Evolutionary conservation across 2,797 vertebrate genomes (phyloP).

Genomic region (Gorsachius magnificus): DNA sequence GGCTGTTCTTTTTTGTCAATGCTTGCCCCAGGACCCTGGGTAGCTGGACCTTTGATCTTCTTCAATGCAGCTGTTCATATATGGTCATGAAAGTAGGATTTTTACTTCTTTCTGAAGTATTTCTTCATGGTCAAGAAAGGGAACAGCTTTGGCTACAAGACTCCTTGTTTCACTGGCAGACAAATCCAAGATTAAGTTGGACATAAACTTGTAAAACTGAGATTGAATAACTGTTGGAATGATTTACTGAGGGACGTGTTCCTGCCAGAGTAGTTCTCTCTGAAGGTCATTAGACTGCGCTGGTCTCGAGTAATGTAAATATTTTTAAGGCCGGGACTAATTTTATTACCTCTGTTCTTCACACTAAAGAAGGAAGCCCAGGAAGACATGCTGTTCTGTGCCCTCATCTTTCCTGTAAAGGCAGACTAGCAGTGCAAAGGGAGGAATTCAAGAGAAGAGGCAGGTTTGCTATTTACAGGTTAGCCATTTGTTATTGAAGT

Average conservation of each 20-base stretch:
- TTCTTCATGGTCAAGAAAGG: neutral
- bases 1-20: neutral
- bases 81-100: neutral
- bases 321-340: neutral
- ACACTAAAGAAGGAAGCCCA: neutral
- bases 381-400: neutral
- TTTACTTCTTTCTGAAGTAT: neutral
- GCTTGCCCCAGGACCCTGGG: neutral
- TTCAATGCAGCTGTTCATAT: neutral
- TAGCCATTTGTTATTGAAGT: neutral
- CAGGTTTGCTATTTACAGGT: too few species aligned
- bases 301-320: slow-evolving; percentile 34
- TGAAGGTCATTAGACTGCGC: neutral
- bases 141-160: neutral
- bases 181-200: neutral
- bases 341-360: neutral
- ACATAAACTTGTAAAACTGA: neutral
- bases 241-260: neutral
- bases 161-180: neutral
- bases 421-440: neutral
- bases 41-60: neutral
- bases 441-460: neutral
- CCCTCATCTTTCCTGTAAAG: neutral
- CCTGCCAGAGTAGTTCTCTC: neutral
- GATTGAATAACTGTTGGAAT: neutral